These are phyloP conservation scores for Puffinus mauretanicus DNA, from an alignment of 2,113 vertebrate species.

Conservation along the genomic window DNA sequence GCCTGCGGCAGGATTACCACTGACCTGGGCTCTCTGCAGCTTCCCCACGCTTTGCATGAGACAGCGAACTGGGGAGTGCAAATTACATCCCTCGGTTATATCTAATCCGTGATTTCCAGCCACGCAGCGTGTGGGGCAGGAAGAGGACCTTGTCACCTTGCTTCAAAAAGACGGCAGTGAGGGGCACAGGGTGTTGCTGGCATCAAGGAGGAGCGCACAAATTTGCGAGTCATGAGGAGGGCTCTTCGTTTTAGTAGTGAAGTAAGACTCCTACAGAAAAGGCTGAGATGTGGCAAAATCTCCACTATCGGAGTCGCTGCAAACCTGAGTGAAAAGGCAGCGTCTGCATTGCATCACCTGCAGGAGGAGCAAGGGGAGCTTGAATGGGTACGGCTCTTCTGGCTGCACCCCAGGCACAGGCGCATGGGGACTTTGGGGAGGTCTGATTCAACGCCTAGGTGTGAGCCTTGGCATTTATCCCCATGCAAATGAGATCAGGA, in stretches of 20 bases:
- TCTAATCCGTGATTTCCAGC: background rate
- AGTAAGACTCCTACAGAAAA: background rate
- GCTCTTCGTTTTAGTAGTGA: background rate
- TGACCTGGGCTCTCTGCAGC: background rate
- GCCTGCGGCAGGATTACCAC: background rate
- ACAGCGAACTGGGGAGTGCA: background rate
- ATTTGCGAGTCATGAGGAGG: background rate
- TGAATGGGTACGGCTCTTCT: background rate
- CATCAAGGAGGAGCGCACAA: background rate
- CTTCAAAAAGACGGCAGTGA: background rate
- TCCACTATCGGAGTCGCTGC: fast-evolving
- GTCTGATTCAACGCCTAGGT: background rate
- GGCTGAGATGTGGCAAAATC: background rate
- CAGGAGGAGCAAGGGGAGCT: background rate
- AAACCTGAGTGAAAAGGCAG: background rate
- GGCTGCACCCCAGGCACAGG: background rate
- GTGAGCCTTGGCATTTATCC: background rate
- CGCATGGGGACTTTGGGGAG: fast-evolving
- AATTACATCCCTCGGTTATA: background rate
- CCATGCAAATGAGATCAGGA: background rate
- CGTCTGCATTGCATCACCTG: background rate
- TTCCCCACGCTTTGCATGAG: background rate
- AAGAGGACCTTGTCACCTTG: background rate
- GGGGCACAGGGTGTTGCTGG: background rate
- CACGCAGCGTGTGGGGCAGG: background rate